Base-by-base conservation (phyloP, 2,113 vertebrate genomes). In the Lophius piscatorius region DNA sequence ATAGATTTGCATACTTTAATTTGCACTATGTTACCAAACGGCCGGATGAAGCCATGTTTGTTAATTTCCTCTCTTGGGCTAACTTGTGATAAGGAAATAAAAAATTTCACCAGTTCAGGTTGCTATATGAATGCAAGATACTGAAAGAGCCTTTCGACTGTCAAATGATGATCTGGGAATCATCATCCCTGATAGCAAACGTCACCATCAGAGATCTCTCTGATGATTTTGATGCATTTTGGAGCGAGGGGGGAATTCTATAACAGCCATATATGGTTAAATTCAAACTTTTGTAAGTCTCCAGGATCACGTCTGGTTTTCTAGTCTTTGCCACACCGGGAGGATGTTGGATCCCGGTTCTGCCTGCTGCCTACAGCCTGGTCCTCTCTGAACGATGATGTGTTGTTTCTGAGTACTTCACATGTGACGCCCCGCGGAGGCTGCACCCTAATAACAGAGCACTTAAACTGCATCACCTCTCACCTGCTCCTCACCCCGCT, bases 21-120 rank as follows among this genome's bases (percentile, higher is more conserved):
- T 92, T 93, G 92, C 92, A 92, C 91, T 92, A 90, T 88, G 74
- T 79, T 77, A 72, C 61, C 57, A 76, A 76, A 80, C 38, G 79
- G 81, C 70, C 41, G 33, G 11, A 67, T 76, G 18, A 48, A 58
- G 83, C 76, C 76, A 57, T 60, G 34, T 76, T 80, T 70, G 40
- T 78, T 78, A 33, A 63, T 80, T 81, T 75, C 73, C 56, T 81
- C 63, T 74, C 70, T 86, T 69, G 74, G 74, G 68, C 85, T 83
- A 82, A 82, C 72, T 81, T 85, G 84, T 84, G 82, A 81, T 76
- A 83, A 63, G 67, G 81, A 88, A 70, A 71, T 73, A 75, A n/a
- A n/a, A n/a, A 63, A 66, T 64, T 29, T 47, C 74, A 63, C 84
- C 51, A 63, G 84, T 87, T 89, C 85, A 84, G 84, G 86, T 87